Percentiles rank a stretch among this genome's conserved stretches.
Evolutionary conservation across 92 coral and sea anemone species (phyloP).

Genomic region (Siderastrea siderea): DNA sequence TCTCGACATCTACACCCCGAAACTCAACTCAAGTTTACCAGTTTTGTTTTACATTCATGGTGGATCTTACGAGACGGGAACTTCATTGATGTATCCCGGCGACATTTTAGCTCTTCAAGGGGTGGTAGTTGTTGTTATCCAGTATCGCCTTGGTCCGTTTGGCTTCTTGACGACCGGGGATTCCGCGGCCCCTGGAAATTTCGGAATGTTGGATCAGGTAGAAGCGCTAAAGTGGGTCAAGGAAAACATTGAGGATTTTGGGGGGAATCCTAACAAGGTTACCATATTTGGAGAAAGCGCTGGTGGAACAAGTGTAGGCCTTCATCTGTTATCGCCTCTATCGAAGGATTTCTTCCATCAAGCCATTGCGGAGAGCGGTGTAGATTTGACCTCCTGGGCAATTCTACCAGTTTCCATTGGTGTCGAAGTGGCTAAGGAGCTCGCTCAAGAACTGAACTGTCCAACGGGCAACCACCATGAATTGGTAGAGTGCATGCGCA

Average conservation of each 20-base stretch:
- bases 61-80: constrained; percentile 42
- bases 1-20: constrained; percentile 22
- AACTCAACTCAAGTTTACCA: constrained; percentile 18
- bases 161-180: too few species aligned
- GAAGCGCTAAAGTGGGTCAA: too few species aligned
- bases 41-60: constrained; percentile 63
- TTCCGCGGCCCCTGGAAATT: too few species aligned
- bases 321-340: constrained; percentile 73
- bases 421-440: constrained; percentile 21
- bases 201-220: too few species aligned
- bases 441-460: constrained; percentile 42
- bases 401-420: constrained; percentile 22
- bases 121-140: too few species aligned
- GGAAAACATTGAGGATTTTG: too few species aligned
- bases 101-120: too few species aligned
- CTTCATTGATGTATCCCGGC: constrained; percentile 13
- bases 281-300: constrained; percentile 87
- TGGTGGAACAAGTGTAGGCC: constrained; percentile 84
- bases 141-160: too few species aligned
- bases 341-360: constrained; percentile 72
- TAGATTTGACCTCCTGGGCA: constrained; percentile 48
- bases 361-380: constrained; percentile 72
- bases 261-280: constrained; percentile 73
- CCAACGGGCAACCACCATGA: constrained; percentile 1
- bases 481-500: constrained; percentile 38